Conservation (phyloP, 2,888 invertebrate species). For the Autographa gamma region DNA sequence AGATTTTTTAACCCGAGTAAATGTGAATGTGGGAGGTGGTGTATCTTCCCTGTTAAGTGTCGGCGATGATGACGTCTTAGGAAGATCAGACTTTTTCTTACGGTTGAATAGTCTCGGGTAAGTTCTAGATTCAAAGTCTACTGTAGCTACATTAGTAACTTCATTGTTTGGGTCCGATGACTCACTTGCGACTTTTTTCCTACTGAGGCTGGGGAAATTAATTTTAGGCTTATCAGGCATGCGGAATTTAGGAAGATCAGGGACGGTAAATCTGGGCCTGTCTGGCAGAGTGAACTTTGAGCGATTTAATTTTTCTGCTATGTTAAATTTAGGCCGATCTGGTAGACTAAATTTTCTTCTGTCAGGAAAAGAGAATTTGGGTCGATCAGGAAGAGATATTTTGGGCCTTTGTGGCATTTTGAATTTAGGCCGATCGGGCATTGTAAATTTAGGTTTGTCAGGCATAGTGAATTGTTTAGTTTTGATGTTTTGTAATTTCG, state of each 20-base stretch:
- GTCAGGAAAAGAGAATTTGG: constrained; percentile 89
- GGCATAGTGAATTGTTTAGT: constrained; percentile 87
- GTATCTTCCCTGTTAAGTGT: constrained; percentile 87
- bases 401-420: constrained; percentile 88
- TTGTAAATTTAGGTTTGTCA: constrained; percentile 88
- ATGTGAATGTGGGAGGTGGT: constrained; percentile 90
- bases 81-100: constrained; percentile 81
- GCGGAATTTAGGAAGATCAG: constrained; percentile 88
- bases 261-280: constrained; percentile 86
- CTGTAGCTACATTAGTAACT: constrained; percentile 86
- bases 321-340: constrained; percentile 88
- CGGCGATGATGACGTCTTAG: constrained; percentile 87
- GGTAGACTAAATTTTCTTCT: constrained; percentile 91
- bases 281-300: constrained; percentile 91
- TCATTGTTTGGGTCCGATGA: constrained; percentile 78
- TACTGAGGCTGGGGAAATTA: constrained; percentile 90
- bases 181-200: constrained; percentile 81
- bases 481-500: constrained; percentile 90
- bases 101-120: constrained; percentile 92
- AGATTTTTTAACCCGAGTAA: constrained; percentile 90
- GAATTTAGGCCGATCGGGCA: constrained; percentile 88
- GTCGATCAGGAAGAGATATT: constrained; percentile 87
- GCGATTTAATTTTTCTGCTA: constrained; percentile 88
- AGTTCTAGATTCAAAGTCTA: constrained; percentile 93
- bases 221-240: constrained; percentile 90